Evolutionary conservation across 2,888 invertebrate genomes (phyloP).

Genomic region (Nebria salina): DNA sequence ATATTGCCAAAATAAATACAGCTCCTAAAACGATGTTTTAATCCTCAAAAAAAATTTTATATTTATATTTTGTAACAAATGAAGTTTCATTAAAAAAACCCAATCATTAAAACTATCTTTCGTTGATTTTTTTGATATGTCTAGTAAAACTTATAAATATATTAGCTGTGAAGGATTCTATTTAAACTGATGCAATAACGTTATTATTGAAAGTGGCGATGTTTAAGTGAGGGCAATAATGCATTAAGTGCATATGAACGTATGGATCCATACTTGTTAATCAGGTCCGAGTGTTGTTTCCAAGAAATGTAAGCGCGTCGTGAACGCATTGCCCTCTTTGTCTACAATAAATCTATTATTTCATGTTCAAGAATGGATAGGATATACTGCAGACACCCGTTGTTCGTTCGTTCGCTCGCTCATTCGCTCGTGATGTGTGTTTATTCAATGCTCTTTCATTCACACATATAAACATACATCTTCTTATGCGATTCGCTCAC

Average conservation of each 20-base stretch:
- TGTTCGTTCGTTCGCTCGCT: neutral
- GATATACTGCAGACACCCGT: constrained; percentile 44
- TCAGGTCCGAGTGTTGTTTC: neutral
- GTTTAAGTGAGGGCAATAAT: neutral
- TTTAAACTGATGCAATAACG: neutral
- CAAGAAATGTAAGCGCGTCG: neutral
- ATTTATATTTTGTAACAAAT: too few species aligned
- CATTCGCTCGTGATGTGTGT: constrained; percentile 27
- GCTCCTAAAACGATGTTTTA: too few species aligned
- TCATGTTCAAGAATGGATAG: constrained; percentile 33
- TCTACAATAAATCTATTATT: constrained; percentile 45
- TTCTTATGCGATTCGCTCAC: neutral
- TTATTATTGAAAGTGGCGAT: neutral
- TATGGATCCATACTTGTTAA: neutral
- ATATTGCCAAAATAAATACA: too few species aligned
- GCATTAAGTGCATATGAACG: neutral
- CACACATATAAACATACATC: constrained; percentile 8
- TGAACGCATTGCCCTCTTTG: constrained; percentile 7
- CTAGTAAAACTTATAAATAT: too few species aligned
- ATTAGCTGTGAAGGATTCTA: too few species aligned
- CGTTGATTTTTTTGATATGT: too few species aligned
- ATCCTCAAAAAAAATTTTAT: too few species aligned
- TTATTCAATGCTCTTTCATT: constrained; percentile 19
- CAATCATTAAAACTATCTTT: too few species aligned
- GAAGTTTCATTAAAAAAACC: too few species aligned